Evolutionary conservation across 2,888 invertebrate genomes (phyloP).

Genomic region (Pardosa pseudoannulata): DNA sequence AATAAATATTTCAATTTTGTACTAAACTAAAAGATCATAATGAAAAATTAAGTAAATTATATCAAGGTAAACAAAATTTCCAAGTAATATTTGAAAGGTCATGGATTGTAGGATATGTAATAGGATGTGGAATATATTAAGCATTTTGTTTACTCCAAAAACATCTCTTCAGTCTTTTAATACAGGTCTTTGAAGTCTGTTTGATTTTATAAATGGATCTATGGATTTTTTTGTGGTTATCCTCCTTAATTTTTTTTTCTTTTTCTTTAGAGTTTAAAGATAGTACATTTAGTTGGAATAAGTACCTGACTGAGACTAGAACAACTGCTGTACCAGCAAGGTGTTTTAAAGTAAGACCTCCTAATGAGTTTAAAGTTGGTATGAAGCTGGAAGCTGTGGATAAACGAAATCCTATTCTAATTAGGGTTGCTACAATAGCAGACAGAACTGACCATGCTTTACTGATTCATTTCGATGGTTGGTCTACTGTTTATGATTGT

Average conservation of each 20-base stretch:
- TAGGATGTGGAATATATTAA: no score
- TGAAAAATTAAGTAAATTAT: no score
- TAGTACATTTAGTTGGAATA: slow-evolving; percentile 87
- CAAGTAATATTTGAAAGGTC: no score
- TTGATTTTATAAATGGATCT: neutral
- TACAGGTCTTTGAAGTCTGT: no score
- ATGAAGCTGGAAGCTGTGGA: slow-evolving; percentile 94
- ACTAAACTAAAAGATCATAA: no score
- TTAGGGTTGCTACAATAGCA: slow-evolving; percentile 89
- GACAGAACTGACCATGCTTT: slow-evolving; percentile 87
- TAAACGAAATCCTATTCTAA: slow-evolving; percentile 85
- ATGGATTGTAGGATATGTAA: no score
- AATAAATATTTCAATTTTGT: no score
- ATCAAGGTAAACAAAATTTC: no score
- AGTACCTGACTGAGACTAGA: slow-evolving; percentile 87
- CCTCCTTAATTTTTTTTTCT: neutral
- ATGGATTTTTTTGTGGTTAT: neutral
- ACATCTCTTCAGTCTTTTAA: no score
- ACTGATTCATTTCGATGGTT: slow-evolving; percentile 90
- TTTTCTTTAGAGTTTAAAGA: slow-evolving; percentile 75
- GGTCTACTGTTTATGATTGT: slow-evolving; percentile 88
- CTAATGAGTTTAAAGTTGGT: slow-evolving; percentile 87
- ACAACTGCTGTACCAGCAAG: slow-evolving; percentile 86
- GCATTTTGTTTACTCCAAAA: no score
- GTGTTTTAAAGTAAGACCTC: slow-evolving; percentile 88